Evolutionary conservation across 2,113 vertebrate genomes (phyloP), one percentile per base, ranked within the genome.

Genomic region (Mustelus asterias): DNA sequence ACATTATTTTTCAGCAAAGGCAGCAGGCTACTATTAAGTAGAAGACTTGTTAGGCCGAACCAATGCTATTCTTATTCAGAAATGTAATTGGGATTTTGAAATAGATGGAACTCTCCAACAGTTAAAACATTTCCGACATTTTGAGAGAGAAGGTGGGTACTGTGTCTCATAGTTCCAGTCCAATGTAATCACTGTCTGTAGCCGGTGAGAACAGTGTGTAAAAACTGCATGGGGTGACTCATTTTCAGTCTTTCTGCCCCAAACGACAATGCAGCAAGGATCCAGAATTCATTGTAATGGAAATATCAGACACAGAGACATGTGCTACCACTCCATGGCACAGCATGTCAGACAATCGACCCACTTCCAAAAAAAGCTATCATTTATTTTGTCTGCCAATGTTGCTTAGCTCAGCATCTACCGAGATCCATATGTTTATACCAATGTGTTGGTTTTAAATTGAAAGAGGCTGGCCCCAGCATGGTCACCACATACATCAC

Each of bases 391-490:
- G 54, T 90, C 26, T 83, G 80, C 80, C 85, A 88, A 26, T 88
- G 85, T 88, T 54, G 26, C 85, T 89, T 33, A 89, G 11, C 26
- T 90, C 54, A 90, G 48, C 88, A 90, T 54, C 26, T 33, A 90
- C 88, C 48, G 5, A 90, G 16, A n/a, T 65, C n/a, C 33, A 37
- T 93, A 93, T 65, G 63, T 65, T 93, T 93, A 37, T 83, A 93
- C 89, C n/a, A 93, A 93, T 93, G 16, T 93, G 89, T 8, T 65
- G 16, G 58, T 22, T 93, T 93, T 93, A 65, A 93, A 93, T 20
- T 67, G 33, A 65, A 93, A 22, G n/a, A 37, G n/a, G 60, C 29
- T 63, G 88, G 26, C 26, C 54, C 11, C 54, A 60, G 88, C 89
- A 93, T 37, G 60, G 89, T 93, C 89, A 93, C 60, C 89, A 67